Evolutionary conservation across 2,888 invertebrate genomes (phyloP).

Genomic region (Dryobota labecula): DNA sequence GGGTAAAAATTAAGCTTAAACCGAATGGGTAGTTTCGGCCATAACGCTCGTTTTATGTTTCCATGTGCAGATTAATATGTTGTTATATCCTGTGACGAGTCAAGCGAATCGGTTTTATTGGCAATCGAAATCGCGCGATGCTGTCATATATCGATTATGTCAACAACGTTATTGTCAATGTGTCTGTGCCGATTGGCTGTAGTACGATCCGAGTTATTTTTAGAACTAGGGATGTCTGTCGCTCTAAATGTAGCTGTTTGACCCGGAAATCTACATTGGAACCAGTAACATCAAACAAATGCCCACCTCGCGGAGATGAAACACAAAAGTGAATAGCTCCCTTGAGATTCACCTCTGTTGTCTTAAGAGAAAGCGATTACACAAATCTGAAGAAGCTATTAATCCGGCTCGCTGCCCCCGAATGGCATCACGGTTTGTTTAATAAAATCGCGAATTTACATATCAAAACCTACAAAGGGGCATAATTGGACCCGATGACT

Average conservation of each 20-base stretch:
- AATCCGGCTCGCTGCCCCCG: constrained; percentile 90
- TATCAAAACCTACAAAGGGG: constrained; percentile 91
- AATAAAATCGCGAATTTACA: constrained; percentile 91
- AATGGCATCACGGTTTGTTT: constrained; percentile 91
- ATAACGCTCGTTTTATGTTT: constrained; percentile 88
- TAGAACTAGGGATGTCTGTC: constrained; percentile 29
- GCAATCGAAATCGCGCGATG: constrained; percentile 62
- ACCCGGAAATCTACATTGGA: constrained; percentile 62
- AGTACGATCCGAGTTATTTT: constrained; percentile 40
- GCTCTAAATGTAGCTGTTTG: constrained; percentile 50
- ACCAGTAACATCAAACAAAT: constrained; percentile 74
- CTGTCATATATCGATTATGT: constrained; percentile 61
- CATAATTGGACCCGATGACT: constrained; percentile 91
- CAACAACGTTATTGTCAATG: constrained; percentile 49
- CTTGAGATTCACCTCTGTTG: constrained; percentile 84
- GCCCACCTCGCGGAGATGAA: constrained; percentile 64
- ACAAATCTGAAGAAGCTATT: constrained; percentile 91
- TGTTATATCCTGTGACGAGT: constrained; percentile 80
- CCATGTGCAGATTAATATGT: constrained; percentile 87
- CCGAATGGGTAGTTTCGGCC: constrained; percentile 89
- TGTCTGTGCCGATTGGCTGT: constrained; percentile 37
- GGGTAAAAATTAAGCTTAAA: constrained; percentile 91
- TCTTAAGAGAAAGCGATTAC: constrained; percentile 90
- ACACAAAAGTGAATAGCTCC: constrained; percentile 81
- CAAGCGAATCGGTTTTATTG: constrained; percentile 75